These are phyloP conservation scores for Cancer borealis DNA, from an alignment of 2,888 invertebrate genomes.

Conservation along the genomic window DNA sequence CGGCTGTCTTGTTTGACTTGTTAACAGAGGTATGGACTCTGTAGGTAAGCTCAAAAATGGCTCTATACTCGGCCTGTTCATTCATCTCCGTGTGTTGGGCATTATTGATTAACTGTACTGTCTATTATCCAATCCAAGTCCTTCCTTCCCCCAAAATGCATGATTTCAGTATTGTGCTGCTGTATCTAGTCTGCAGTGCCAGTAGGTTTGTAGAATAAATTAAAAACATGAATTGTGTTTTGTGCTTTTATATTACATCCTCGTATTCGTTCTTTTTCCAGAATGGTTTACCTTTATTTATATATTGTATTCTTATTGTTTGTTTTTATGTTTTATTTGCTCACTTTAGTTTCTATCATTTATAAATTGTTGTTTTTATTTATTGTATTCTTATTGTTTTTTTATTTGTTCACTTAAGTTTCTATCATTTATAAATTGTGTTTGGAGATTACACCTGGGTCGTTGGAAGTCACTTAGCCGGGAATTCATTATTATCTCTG, in stretches of 20 bases:
- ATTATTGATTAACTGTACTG: background rate
- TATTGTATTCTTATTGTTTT: background rate
- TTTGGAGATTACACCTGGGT: background rate
- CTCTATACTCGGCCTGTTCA: background rate
- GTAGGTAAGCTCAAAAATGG: conserved; percentile 11
- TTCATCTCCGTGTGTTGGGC: background rate
- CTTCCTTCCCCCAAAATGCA: background rate
- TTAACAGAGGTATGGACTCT: background rate
- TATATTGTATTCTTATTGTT: background rate
- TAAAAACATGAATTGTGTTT: background rate
- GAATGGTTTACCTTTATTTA: background rate
- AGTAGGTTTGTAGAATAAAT: conserved; percentile 34
- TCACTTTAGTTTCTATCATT: no score
- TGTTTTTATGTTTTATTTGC: no score
- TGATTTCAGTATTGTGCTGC: conserved; percentile 25
- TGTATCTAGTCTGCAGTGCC: conserved; percentile 32
- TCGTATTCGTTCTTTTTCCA: no score
- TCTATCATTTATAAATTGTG: background rate
- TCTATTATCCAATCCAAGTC: background rate
- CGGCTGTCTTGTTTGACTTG: background rate
- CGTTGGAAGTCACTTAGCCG: background rate
- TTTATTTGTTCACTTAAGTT: background rate
- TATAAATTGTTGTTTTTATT: no score
- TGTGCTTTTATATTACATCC: background rate
- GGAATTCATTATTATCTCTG: background rate